These are phyloP conservation scores for Heterocephalus glaber DNA, from an alignment of 2,113 vertebrate genomes.

Conservation along the genomic window DNA sequence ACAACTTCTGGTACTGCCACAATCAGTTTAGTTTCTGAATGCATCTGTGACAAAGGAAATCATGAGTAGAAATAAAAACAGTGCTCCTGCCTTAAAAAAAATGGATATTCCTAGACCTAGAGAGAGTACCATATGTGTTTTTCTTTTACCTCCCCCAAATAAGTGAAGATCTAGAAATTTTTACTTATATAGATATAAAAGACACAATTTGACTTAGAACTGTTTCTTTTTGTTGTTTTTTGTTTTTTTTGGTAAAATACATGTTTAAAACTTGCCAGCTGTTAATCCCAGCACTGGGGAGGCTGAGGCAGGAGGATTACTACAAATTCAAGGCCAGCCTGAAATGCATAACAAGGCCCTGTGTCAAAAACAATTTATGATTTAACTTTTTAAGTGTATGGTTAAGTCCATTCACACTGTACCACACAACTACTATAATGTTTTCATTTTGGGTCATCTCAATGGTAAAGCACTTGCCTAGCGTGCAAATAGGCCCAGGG, in stretches of 20 bases:
- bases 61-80: background rate
- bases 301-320: no score
- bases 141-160: background rate
- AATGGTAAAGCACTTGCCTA: background rate
- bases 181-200: slow-evolving; percentile 22
- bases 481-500: background rate
- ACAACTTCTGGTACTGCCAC: background rate
- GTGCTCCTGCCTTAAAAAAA: background rate
- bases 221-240: background rate
- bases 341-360: no score
- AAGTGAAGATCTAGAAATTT: slow-evolving; percentile 33
- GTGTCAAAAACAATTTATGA: no score
- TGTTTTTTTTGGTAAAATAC: background rate
- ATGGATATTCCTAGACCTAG: background rate
- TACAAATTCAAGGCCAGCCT: no score
- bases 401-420: background rate
- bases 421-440: background rate
- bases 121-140: background rate
- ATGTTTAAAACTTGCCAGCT: background rate
- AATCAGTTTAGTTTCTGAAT: slow-evolving; percentile 39
- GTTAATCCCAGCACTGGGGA: no score
- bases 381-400: background rate
- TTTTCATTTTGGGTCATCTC: background rate
- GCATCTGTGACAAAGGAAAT: background rate
- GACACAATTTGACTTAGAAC: background rate